These are phyloP conservation scores for Bombycilla garrulus DNA, from an alignment of 2,113 vertebrate genomes.

Conservation along the genomic window DNA sequence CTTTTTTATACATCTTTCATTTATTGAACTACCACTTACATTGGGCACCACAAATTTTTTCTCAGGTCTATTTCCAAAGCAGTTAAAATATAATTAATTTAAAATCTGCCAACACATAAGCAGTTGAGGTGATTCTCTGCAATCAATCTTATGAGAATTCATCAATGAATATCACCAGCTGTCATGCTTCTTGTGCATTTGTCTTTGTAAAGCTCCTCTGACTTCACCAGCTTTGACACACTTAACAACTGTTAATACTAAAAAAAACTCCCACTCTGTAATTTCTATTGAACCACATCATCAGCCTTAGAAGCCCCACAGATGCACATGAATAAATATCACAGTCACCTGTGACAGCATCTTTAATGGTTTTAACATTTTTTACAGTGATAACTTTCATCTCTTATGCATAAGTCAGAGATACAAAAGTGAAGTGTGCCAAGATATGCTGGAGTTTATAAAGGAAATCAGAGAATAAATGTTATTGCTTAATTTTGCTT, in stretches of 20 bases:
- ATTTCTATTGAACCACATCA: slow-evolving; percentile 35
- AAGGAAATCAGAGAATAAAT: slow-evolving; percentile 26
- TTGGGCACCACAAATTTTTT: background rate
- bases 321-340: slow-evolving; percentile 41
- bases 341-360: slow-evolving; percentile 38
- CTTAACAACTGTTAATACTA: slow-evolving; percentile 4
- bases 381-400: slow-evolving; percentile 13
- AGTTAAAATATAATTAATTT: slow-evolving; percentile 52
- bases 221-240: slow-evolving; percentile 23
- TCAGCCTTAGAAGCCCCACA: background rate
- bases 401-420: background rate
- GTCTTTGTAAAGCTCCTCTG: slow-evolving; percentile 24
- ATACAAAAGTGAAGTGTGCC: background rate
- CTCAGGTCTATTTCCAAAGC: slow-evolving; percentile 11
- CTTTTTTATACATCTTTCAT: background rate
- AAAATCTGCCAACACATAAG: background rate
- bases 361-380: slow-evolving; percentile 21
- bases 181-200: background rate
- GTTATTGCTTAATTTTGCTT: background rate
- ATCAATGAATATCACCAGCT: slow-evolving; percentile 46
- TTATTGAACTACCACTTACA: background rate
- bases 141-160: slow-evolving; percentile 31
- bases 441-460: slow-evolving; percentile 21
- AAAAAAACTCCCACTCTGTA: background rate
- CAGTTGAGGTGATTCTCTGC: slow-evolving; percentile 13